Evolutionary conservation across 2,888 invertebrate genomes (phyloP).

Genomic region (Idaea aversata): DNA sequence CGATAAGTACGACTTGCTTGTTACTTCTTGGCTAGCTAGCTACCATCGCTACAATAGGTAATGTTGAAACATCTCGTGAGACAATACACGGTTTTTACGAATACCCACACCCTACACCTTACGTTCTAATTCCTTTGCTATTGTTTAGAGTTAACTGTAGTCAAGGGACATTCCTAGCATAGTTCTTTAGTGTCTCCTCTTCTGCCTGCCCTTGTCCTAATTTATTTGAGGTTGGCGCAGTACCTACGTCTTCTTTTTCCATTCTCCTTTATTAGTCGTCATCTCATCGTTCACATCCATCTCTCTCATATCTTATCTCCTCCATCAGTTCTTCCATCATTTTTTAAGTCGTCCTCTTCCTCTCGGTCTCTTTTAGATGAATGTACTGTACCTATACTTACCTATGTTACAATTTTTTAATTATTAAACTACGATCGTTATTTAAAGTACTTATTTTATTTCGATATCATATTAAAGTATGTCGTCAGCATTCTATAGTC

Average conservation of each 20-base stretch:
- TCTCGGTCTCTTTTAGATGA: too few species aligned
- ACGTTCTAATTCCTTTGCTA: slow-evolving; percentile 52
- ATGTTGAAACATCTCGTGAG: slow-evolving; percentile 46
- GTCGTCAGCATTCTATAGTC: neutral
- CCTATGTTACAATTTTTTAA: too few species aligned
- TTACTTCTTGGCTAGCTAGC: neutral
- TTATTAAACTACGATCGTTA: neutral
- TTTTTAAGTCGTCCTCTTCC: too few species aligned
- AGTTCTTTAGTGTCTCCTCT: slow-evolving; percentile 4
- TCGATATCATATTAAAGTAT: neutral
- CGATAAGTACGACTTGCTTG: neutral
- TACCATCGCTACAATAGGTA: neutral
- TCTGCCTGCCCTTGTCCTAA: too few species aligned
- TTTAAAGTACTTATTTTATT: neutral
- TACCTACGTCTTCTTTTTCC: too few species aligned
- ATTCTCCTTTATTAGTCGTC: too few species aligned
- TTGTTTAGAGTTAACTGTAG: slow-evolving; percentile 44
- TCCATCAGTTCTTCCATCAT: too few species aligned
- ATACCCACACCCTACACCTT: slow-evolving; percentile 15
- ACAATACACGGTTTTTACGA: slow-evolving; percentile 50
- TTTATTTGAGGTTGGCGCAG: too few species aligned
- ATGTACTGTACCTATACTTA: too few species aligned
- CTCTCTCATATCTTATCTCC: too few species aligned
- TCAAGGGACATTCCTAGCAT: slow-evolving; percentile 29
- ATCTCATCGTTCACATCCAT: too few species aligned